A percentile compares a stretch with the other conserved stretches of the same genome.
Conservation (phyloP, 2,888 invertebrate species). For the Volucella inflata region DNA sequence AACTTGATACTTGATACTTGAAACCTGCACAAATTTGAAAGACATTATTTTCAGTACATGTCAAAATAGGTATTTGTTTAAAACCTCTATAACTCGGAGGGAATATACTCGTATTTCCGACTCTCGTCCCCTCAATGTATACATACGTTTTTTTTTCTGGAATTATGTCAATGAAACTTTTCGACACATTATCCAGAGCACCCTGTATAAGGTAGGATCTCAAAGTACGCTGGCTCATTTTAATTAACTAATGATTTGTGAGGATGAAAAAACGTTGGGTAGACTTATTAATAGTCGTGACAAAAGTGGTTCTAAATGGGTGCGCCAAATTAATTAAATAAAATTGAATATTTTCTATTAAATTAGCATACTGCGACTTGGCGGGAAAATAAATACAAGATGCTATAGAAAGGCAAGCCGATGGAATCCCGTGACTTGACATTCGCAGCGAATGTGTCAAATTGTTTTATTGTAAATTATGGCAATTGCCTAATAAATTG, state of each 20-base stretch:
- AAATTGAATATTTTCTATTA: conserved; percentile 43
- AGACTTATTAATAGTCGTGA: conserved; percentile 47
- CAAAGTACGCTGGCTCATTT: conserved; percentile 4
- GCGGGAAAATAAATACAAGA: conserved; percentile 37
- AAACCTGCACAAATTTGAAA: too few species aligned
- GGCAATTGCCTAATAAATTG: not conserved
- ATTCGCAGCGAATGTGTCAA: conserved; percentile 1
- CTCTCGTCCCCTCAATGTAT: too few species aligned
- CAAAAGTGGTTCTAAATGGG: conserved; percentile 39
- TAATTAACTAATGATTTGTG: conserved; percentile 52
- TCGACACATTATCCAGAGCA: too few species aligned
- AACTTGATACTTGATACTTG: too few species aligned
- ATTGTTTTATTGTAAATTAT: too few species aligned
- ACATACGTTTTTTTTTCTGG: too few species aligned
- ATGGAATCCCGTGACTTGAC: not conserved
- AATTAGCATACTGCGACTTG: conserved; percentile 27
- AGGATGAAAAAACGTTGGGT: conserved; percentile 30
- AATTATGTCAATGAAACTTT: too few species aligned
- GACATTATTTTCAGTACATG: too few species aligned
- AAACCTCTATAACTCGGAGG: too few species aligned
- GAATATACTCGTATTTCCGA: too few species aligned
- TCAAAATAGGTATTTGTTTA: too few species aligned
- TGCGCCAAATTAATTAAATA: conserved; percentile 48
- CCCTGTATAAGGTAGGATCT: not conserved
- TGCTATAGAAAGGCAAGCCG: not conserved